These are phyloP conservation scores for Dryoscopus gambensis DNA, from an alignment of 2,113 vertebrate species.

Conservation along the genomic window DNA sequence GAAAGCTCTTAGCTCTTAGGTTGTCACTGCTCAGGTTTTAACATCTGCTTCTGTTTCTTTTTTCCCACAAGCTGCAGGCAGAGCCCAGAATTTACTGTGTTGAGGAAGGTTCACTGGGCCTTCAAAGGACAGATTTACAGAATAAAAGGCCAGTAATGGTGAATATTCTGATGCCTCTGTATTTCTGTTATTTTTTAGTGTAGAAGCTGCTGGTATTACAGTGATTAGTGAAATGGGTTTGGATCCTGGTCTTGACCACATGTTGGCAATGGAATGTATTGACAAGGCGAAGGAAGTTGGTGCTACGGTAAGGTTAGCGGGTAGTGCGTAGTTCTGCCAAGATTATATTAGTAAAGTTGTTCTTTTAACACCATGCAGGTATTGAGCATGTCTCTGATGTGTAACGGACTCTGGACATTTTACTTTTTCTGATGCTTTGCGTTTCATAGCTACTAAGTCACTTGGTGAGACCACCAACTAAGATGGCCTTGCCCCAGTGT, in stretches of 20 bases:
- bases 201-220: conserved; percentile 87
- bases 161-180: not conserved
- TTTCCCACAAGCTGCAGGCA: not conserved
- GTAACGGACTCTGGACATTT: not conserved
- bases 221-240: conserved; percentile 92
- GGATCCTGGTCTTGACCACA: conserved; percentile 98
- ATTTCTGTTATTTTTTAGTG: conserved; percentile 65
- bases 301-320: conserved; percentile 80
- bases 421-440: not conserved
- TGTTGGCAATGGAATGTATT: conserved; percentile 96
- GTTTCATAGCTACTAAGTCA: not conserved
- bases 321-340: not conserved
- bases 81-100: not conserved
- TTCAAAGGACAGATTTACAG: not conserved
- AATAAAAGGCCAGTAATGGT: not conserved
- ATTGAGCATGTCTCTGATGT: not conserved
- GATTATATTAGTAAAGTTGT: not conserved
- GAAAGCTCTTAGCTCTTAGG: not conserved
- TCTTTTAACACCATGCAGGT: not conserved
- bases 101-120: not conserved
- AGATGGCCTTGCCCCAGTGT: not conserved
- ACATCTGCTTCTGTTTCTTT: not conserved
- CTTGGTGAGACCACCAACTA: not conserved
- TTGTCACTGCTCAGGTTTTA: not conserved
- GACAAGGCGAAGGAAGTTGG: conserved; percentile 90